These are phyloP conservation scores for Tetragonula carbonaria DNA, from an alignment of 2,888 invertebrate genomes.

Conservation along the genomic window DNA sequence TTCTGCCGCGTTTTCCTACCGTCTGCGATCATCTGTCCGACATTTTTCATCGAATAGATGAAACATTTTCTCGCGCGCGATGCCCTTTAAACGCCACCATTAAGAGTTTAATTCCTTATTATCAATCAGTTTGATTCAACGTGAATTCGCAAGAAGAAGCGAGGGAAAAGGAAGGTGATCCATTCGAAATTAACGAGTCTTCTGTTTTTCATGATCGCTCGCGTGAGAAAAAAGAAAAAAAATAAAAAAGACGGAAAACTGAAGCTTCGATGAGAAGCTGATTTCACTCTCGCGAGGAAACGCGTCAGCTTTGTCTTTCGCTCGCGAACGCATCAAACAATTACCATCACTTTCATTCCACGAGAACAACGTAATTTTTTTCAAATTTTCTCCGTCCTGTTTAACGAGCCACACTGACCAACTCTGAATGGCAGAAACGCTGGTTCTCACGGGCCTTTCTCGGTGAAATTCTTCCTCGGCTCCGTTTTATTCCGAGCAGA, in stretches of 20 bases:
- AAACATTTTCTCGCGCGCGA: neutral
- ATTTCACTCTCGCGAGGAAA: neutral
- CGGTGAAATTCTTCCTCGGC: neutral
- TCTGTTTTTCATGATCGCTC: neutral
- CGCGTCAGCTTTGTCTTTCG: neutral
- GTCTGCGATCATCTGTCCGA: neutral
- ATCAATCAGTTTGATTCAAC: neutral
- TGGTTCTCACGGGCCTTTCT: neutral
- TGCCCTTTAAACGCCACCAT: neutral
- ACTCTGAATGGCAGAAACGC: neutral
- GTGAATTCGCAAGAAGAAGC: neutral
- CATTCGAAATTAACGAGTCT: neutral
- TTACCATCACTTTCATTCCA: no score
- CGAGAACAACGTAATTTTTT: neutral
- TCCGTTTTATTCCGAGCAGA: conserved; percentile 4
- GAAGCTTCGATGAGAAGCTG: no score
- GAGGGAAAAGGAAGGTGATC: neutral
- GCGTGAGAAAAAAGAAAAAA: no score
- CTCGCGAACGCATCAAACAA: no score
- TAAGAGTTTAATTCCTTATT: neutral
- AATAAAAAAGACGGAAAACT: no score
- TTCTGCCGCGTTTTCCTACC: no score
- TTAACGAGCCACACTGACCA: neutral
- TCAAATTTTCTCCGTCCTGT: neutral
- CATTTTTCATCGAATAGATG: neutral